These are phyloP conservation scores for Lasioglossum vierecki DNA, from an alignment of 2,888 invertebrate genomes.

Conservation along the genomic window DNA sequence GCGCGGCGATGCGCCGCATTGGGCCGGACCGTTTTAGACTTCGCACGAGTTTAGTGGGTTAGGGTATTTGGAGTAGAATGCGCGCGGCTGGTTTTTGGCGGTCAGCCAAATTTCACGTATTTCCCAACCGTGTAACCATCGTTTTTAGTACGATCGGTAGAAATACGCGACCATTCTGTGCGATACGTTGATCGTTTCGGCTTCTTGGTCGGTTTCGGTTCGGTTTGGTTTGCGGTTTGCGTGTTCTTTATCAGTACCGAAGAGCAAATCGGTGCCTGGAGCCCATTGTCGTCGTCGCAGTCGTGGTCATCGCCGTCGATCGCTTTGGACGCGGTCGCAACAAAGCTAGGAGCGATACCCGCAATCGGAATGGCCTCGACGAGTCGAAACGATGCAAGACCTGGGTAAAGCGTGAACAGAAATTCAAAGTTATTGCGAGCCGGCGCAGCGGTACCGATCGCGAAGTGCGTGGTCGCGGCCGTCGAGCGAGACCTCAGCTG, in stretches of 20 bases:
- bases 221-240: neutral
- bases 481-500: neutral
- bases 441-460: neutral
- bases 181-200: neutral
- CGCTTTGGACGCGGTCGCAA: neutral
- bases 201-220: neutral
- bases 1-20: neutral
- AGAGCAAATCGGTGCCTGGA: neutral
- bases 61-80: slow-evolving; percentile 68
- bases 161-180: slow-evolving; percentile 61
- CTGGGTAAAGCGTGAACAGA: neutral
- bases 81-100: slow-evolving; percentile 68
- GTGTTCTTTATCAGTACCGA: neutral
- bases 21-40: slow-evolving; percentile 55
- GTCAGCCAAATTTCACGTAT: slow-evolving; percentile 73
- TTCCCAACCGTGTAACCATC: slow-evolving; percentile 76
- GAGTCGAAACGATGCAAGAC: neutral
- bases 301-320: neutral
- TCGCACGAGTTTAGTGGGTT: slow-evolving; percentile 69
- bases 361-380: neutral
- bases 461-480: neutral
- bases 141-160: slow-evolving; percentile 74
- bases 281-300: neutral
- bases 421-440: neutral
- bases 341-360: neutral